Evolutionary conservation across 2,797 vertebrate species (phyloP), one percentile per base, ranked within the genome.

Genomic region (Ataeniobius toweri): DNA sequence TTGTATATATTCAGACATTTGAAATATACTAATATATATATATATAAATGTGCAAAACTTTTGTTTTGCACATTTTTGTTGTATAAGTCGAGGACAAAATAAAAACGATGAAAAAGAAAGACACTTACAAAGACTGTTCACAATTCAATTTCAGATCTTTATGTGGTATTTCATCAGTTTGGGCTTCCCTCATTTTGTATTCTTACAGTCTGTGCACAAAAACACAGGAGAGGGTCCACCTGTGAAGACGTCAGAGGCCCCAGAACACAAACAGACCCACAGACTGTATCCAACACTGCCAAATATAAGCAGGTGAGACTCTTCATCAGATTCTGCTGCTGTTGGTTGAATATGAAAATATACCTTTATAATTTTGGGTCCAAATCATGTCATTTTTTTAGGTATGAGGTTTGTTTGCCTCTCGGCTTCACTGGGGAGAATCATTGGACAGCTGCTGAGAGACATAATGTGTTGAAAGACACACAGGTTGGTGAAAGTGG

Each of bases 201-300:
- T 76, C 82, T 46, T 5, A 65, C 80, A 90, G 86, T 82, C 82
- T 8, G 44, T 76, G 28, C 73, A 75, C 39, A 26, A 76, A 71
- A 73, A 78, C 10, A 53, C 58, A 48, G 51, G 1, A 31, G 79
- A 83, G 48, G 63, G 22, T 3, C 41, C 1, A 0, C 18, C 69
- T 6, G 65, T 22, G 53, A 72, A 71, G 48, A 75, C n/a, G 39
- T 28, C 81, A 13, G 58, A 79, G 22, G 28, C 10, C 13, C 4
- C 61, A 22, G 74, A 71, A 56, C 26, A 44, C 28, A 81, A 39
- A 46, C 80, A 31, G 39, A 44, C 12, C 20, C 22, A 69, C 73
- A 84, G 88, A 74, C 79, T 92, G 24, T 91, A 92, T 77, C 91
- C 92, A 51, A 86, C 84, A 1, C 80, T 92, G 58, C 85, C 90